Percentiles rank a stretch among this genome's conserved stretches.
Evolutionary conservation across 64 coral and sea anemone species (phyloP).

Genomic region (Stylophora pistillata): DNA sequence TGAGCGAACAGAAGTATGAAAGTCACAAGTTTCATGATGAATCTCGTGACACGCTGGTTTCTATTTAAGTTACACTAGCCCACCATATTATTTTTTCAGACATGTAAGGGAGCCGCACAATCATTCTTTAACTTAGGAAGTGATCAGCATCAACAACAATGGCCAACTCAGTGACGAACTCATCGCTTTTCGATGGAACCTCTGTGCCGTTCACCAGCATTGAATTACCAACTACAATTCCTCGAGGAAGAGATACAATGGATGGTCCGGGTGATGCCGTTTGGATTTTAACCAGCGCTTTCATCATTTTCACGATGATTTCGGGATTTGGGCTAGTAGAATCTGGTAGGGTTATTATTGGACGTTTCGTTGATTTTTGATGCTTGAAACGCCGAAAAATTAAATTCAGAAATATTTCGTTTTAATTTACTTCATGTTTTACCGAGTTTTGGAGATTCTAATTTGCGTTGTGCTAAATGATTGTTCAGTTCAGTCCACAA

Average conservation of each 20-base stretch:
- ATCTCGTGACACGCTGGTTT: too few relatives aligned
- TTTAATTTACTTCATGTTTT: too few relatives aligned
- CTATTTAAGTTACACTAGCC: too few relatives aligned
- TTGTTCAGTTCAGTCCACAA: too few relatives aligned
- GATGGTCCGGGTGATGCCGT: constrained; percentile 82
- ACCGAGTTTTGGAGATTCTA: too few relatives aligned
- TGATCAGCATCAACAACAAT: neutral
- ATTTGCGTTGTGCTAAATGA: too few relatives aligned
- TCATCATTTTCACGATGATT: constrained; percentile 96
- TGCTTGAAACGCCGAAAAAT: neutral
- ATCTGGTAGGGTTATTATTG: constrained; percentile 59
- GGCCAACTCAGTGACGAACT: neutral
- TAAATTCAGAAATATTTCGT: too few relatives aligned
- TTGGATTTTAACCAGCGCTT: constrained; percentile 91
- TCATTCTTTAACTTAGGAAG: too few relatives aligned
- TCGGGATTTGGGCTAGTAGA: constrained; percentile 94
- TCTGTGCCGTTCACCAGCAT: neutral
- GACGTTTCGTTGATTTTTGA: neutral
- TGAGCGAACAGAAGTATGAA: too few relatives aligned
- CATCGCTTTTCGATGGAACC: neutral
- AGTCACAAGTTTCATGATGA: too few relatives aligned
- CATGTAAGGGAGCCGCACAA: too few relatives aligned
- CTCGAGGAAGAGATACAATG: constrained; percentile 15
- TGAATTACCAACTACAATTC: neutral
- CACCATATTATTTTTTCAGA: too few relatives aligned